Evolutionary conservation across 2,113 vertebrate genomes (phyloP).

Genomic region (Herpetotheres cachinnans): DNA sequence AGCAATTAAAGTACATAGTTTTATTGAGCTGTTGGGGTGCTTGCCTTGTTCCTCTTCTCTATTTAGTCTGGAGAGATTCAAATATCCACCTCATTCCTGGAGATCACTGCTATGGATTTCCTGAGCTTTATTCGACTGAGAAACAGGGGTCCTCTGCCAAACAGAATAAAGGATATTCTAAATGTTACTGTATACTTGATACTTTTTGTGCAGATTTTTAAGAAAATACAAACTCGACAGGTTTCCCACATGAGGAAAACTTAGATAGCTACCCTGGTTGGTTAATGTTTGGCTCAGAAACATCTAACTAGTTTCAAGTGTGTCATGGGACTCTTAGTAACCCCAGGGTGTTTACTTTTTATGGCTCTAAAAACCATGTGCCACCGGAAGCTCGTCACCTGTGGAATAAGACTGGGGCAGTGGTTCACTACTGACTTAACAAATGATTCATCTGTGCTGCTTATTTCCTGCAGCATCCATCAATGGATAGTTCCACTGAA

Average conservation of each 20-base stretch:
- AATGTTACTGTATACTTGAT: neutral
- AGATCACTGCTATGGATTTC: neutral
- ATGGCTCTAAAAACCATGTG: neutral
- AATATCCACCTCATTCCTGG: neutral
- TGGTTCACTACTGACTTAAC: neutral
- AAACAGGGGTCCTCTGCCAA: neutral
- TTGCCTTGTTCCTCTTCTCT: neutral
- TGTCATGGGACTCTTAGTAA: neutral
- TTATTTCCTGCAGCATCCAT: neutral
- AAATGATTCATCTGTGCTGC: neutral
- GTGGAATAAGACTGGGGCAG: neutral
- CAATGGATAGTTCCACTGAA: neutral
- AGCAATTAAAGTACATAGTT: neutral
- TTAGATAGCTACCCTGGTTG: neutral
- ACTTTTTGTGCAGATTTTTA: neutral
- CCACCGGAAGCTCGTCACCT: neutral
- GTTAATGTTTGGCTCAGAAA: constrained; percentile 13
- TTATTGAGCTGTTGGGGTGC: neutral
- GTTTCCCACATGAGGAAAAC: neutral
- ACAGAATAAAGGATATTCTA: neutral
- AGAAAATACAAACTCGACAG: neutral
- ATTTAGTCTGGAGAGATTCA: neutral
- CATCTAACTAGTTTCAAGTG: neutral
- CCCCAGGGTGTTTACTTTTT: neutral
- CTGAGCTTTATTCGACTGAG: neutral